Evolutionary conservation across 2,113 vertebrate species (phyloP).

Genomic region (Lepisosteus osseus): DNA sequence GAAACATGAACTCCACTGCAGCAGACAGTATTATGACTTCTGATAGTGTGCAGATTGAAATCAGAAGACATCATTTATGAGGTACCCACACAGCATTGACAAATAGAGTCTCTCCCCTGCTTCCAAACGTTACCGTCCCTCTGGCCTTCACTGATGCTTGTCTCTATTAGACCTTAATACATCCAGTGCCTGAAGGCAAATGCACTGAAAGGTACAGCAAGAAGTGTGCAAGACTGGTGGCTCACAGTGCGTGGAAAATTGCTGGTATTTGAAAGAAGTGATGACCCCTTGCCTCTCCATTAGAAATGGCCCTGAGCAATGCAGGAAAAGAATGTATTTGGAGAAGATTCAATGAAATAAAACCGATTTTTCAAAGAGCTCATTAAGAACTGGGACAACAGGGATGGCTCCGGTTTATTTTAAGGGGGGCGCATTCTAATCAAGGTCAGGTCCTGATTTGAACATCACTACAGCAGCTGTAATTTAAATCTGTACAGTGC

Average conservation of each 20-base stretch:
- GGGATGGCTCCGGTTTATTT: not conserved
- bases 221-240: not conserved
- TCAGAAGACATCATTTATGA: not conserved
- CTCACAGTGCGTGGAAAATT: conserved; percentile 2
- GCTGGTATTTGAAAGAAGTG: not conserved
- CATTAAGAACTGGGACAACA: not conserved
- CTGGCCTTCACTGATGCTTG: not conserved
- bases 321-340: not conserved
- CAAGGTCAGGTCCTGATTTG: not conserved
- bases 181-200: not conserved
- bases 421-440: not conserved
- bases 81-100: not conserved
- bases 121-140: not conserved
- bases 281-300: not conserved
- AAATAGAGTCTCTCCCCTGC: not conserved
- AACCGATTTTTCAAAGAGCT: conserved; percentile 1
- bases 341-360: conserved; percentile 4
- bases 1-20: too few relatives aligned
- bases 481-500: too few relatives aligned
- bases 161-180: not conserved
- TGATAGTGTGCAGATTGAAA: not conserved
- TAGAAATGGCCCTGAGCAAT: not conserved
- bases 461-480: not conserved
- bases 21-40: too few relatives aligned
- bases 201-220: not conserved